Conservation (phyloP, 1,140 invertebrate genomes). For the Physella acuta region DNA sequence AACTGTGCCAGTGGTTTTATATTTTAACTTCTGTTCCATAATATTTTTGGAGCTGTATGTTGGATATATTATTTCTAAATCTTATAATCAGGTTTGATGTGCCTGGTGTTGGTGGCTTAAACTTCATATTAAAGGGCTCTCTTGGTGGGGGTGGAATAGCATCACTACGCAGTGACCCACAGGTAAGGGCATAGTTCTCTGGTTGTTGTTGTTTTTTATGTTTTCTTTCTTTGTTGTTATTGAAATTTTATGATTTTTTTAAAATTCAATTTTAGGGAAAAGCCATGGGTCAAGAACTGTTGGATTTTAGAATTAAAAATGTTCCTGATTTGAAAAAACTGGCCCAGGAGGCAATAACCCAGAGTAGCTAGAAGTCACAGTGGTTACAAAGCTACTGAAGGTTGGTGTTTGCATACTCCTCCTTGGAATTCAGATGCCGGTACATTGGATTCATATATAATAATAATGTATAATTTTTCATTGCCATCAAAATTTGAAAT, state of each 20-base stretch:
- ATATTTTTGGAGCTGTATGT: not conserved
- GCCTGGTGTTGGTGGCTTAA: conserved; percentile 61
- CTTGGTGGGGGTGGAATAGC: conserved; percentile 63
- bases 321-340: conserved; percentile 50
- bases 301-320: conserved; percentile 58
- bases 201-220: not conserved
- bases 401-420: not conserved
- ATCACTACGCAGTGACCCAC: conserved; percentile 62
- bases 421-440: not conserved
- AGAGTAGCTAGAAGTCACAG: not conserved
- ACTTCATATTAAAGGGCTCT: conserved; percentile 60
- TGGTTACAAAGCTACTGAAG: not conserved
- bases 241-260: not conserved
- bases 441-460: too few species aligned
- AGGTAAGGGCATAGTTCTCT: conserved; percentile 48
- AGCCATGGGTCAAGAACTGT: conserved; percentile 61
- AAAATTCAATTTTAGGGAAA: conserved; percentile 54
- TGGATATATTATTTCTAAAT: too few species aligned
- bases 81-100: conserved; percentile 57
- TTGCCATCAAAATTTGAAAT: too few species aligned
- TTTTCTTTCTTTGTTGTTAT: conserved; percentile 1
- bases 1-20: too few species aligned
- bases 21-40: not conserved
- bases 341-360: conserved; percentile 12
- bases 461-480: too few species aligned